Conservation (phyloP, 2,888 invertebrate species). For the Ophion costatus region DNA sequence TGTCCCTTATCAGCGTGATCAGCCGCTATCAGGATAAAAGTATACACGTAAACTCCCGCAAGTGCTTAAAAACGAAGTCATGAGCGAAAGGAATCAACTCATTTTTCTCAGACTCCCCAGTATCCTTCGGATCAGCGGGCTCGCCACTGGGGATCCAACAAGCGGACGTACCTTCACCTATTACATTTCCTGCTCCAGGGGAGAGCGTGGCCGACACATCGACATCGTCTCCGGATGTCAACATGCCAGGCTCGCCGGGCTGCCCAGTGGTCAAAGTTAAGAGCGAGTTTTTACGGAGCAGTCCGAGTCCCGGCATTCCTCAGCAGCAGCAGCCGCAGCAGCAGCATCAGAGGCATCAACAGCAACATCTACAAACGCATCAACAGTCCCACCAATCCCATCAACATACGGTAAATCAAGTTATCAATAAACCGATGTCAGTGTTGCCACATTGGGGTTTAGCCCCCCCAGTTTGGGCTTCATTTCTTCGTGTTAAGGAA, state of each 20-base stretch:
- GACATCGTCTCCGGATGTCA: conserved; percentile 96
- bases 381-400: conserved; percentile 45
- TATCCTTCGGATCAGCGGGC: conserved; percentile 83
- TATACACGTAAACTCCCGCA: conserved; percentile 7
- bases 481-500: neutral
- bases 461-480: neutral
- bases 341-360: conserved; percentile 70
- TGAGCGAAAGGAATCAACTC: conserved; percentile 61
- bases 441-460: too few species aligned
- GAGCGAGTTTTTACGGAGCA: conserved; percentile 84
- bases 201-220: conserved; percentile 97
- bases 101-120: conserved; percentile 82
- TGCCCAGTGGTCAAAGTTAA: conserved; percentile 82
- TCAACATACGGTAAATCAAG: conserved; percentile 36
- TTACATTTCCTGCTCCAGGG: conserved; percentile 86
- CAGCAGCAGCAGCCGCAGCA: conserved; percentile 76
- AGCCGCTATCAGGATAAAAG: neutral
- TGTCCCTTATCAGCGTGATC: neutral
- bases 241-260: conserved; percentile 92
- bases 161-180: conserved; percentile 82
- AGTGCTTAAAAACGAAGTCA: conserved; percentile 37
- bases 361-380: conserved; percentile 46
- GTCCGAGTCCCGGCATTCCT: conserved; percentile 86
- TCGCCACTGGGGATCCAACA: conserved; percentile 82
- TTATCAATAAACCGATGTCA: neutral